Evolutionary conservation across 2,113 vertebrate genomes (phyloP).

Genomic region (Elachura formosa): DNA sequence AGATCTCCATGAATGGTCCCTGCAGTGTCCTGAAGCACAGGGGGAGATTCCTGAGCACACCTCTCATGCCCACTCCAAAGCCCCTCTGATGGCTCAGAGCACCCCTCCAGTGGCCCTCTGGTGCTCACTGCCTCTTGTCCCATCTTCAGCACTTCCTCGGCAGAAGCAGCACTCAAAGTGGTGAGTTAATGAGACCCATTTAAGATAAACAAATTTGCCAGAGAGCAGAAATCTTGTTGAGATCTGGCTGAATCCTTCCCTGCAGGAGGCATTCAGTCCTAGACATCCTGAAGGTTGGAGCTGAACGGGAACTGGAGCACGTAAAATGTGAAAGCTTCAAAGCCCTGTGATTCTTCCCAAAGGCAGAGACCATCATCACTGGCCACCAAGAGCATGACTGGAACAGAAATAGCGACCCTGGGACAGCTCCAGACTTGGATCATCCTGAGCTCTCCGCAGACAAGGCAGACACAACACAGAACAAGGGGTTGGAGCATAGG

Average conservation of each 20-base stretch:
- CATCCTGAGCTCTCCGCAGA: neutral
- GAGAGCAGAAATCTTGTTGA: neutral
- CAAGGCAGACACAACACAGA: neutral
- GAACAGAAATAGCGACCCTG: neutral
- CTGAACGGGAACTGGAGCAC: neutral
- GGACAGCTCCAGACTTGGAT: neutral
- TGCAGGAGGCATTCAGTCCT: neutral
- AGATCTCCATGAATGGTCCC: neutral
- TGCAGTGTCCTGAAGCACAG: neutral
- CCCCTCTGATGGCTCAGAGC: neutral
- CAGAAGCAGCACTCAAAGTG: neutral
- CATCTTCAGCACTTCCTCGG: neutral
- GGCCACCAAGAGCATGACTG: rapidly evolving
- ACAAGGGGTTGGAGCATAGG: neutral
- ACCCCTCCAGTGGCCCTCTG: neutral
- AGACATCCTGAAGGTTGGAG: neutral
- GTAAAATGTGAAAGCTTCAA: neutral
- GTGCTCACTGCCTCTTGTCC: neutral
- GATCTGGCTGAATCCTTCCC: neutral
- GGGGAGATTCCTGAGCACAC: neutral
- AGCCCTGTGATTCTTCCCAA: neutral
- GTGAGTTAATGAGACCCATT: neutral
- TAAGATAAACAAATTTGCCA: neutral
- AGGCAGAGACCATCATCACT: neutral
- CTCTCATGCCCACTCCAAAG: neutral